These are phyloP conservation scores for Labeo rohita DNA, from an alignment of 2,113 vertebrate genomes.

Conservation along the genomic window DNA sequence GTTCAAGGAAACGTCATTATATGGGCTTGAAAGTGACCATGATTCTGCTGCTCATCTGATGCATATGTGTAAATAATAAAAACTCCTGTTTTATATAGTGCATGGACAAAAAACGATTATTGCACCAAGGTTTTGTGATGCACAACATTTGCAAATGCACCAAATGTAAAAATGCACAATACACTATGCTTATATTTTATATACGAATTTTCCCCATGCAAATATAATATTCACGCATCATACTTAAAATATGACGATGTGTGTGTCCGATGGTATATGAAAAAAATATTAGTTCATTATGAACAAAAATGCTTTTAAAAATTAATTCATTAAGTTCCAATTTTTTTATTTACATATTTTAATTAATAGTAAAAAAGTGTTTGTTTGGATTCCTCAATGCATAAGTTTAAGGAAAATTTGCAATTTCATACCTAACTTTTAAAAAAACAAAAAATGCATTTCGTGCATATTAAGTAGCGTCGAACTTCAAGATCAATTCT, in stretches of 20 bases:
- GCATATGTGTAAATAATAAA: background rate
- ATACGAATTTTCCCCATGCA: background rate
- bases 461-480: background rate
- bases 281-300: background rate
- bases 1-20: background rate
- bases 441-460: background rate
- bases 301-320: background rate
- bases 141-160: background rate
- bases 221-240: background rate
- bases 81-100: background rate
- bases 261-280: background rate
- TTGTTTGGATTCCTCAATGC: background rate
- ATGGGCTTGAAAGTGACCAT: background rate
- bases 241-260: background rate
- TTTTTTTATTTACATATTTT: background rate
- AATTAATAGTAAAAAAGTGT: background rate
- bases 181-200: background rate
- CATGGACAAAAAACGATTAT: background rate
- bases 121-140: background rate
- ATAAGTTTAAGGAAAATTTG: background rate
- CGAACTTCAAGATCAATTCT: background rate
- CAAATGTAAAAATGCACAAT: background rate
- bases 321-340: background rate
- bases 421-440: background rate
- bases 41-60: background rate